A percentile compares a stretch with the other conserved stretches of the same genome.
Evolutionary conservation across 2,888 invertebrate genomes (phyloP).

Genomic region (Anorthoa munda): DNA sequence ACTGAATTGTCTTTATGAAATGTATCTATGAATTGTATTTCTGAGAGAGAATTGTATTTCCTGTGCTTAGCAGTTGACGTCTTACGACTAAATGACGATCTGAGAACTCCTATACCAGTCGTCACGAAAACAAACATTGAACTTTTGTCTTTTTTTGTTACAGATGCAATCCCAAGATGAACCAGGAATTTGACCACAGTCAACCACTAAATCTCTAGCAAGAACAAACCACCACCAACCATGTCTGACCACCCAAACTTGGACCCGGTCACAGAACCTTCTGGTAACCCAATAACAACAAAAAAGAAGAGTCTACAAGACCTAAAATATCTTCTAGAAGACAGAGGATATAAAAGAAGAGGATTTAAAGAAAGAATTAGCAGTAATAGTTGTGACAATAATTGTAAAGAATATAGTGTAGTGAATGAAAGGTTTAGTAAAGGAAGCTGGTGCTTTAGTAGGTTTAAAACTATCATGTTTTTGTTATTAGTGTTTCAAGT

Average conservation of each 20-base stretch:
- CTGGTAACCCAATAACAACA: constrained; percentile 81
- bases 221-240: constrained; percentile 64
- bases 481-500: constrained; percentile 81
- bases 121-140: neutral
- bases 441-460: constrained; percentile 83
- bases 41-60: too few species aligned
- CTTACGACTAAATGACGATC: neutral
- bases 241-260: constrained; percentile 76
- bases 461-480: constrained; percentile 85
- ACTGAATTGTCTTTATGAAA: constrained; percentile 38
- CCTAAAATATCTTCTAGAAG: constrained; percentile 87
- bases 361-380: constrained; percentile 74
- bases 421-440: constrained; percentile 74
- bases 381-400: constrained; percentile 82
- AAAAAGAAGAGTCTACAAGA: constrained; percentile 83
- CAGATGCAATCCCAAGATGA: constrained; percentile 87
- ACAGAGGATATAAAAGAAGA: constrained; percentile 82
- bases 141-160: constrained; percentile 71
- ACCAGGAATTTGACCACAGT: constrained; percentile 82
- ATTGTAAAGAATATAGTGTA: constrained; percentile 75
- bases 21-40: neutral
- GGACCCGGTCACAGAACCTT: constrained; percentile 71
- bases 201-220: constrained; percentile 61
- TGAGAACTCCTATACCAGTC: neutral
- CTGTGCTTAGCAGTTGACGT: neutral